Base-by-base conservation (phyloP, 2,113 vertebrate genomes). In the Peromyscus californicus region DNA sequence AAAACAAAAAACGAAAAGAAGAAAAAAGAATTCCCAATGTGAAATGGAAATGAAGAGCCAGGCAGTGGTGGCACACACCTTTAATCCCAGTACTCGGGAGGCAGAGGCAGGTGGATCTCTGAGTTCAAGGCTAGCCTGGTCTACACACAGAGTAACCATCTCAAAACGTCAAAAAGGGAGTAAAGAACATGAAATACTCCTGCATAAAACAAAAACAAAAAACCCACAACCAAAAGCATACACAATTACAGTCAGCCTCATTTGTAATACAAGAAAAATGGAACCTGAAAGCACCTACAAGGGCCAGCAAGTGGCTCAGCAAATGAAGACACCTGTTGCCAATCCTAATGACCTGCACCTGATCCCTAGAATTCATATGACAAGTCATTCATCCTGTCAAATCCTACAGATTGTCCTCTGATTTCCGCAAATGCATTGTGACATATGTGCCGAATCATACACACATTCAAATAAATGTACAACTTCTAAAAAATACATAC, bases 241-340 rank as follows among this genome's bases (percentile, higher is more conserved):
- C 31, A 11, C 51, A 36, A 9, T 22, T 45, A 69, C 0, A 48
- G 33, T 5, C 13, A 29, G 26, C 15, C 22, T 45, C 42, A 13
- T 13, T 29, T 57, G 0, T 2, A 10, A 69, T 0, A 9, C 42
- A 26, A 24, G 19, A 36, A 24, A 24, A n/a, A 39, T 11, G 4
- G n/a, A 54, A 31, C 26, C 10, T 1, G 1, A 6, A 54, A 67
- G 48, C 33, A 51, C 15, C 2, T n/a, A 24, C 0, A 3, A 10
- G 26, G 26, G 45, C 45, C 31, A 51, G 7, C 75, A 80, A 21
- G 78, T 21, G 31, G 31, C 48, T 54, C 48, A 79, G 76, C 45
- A 79, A 31, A 16, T 79, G 10, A 33, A 79, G 48, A 29, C 31
- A 80, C 48, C 36, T 80, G 31, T 36, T 36, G 31, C 78, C 48